These are phyloP conservation scores for Anolis apletophallus DNA, from an alignment of 2,797 vertebrate genomes.

Conservation along the genomic window DNA sequence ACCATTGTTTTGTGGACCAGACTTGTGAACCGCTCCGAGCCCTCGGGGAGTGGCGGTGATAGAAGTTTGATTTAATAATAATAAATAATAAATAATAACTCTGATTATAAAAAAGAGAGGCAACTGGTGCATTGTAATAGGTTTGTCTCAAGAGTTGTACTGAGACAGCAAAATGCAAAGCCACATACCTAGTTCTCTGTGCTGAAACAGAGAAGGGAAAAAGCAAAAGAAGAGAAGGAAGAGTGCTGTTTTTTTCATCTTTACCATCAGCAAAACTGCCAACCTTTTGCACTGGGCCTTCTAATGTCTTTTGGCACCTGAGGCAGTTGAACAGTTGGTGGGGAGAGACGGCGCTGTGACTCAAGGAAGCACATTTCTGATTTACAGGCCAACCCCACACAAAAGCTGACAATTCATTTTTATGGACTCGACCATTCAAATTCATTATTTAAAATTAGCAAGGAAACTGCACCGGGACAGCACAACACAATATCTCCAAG, in stretches of 20 bases:
- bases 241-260: constrained; percentile 33
- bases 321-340: constrained; percentile 75
- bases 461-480: constrained; percentile 38
- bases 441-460: constrained; percentile 58
- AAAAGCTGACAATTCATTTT: constrained; percentile 63
- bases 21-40: no score
- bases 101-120: constrained; percentile 68
- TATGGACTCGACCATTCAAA: constrained; percentile 56
- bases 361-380: constrained; percentile 67
- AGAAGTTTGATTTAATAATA: no score
- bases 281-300: constrained; percentile 67
- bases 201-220: constrained; percentile 64
- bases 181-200: constrained; percentile 20
- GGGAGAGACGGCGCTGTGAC: constrained; percentile 64
- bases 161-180: constrained; percentile 60
- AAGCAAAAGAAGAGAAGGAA: accelerated
- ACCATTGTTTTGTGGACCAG: no score
- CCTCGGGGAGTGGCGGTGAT: no score
- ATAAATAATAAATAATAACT: no score
- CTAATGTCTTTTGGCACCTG: constrained; percentile 75
- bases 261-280: constrained; percentile 78
- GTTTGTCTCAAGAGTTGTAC: constrained; percentile 50
- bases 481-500: constrained; percentile 24
- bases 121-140: constrained; percentile 64
- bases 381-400: constrained; percentile 61